Conservation (phyloP, 2,797 vertebrate species). For the Poeciliopsis turneri region DNA sequence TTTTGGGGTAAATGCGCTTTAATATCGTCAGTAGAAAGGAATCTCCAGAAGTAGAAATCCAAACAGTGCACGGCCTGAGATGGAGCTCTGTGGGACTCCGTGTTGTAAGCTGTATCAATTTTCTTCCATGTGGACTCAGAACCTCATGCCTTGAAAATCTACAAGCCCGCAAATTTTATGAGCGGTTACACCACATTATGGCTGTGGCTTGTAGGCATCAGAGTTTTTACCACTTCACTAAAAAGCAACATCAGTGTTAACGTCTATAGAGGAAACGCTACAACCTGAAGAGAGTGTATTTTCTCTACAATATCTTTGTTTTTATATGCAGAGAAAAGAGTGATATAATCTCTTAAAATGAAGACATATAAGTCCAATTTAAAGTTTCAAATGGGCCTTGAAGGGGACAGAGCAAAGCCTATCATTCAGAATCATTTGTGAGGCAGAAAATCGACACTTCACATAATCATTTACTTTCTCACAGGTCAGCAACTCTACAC, state of each 20-base stretch:
- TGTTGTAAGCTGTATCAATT: background rate
- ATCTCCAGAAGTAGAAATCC: background rate
- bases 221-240: background rate
- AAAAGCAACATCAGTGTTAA: background rate
- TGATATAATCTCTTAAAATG: background rate
- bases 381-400: background rate
- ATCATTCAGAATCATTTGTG: background rate
- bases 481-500: background rate
- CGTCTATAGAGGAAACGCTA: background rate
- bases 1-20: background rate
- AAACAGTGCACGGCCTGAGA: background rate
- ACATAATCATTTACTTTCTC: background rate
- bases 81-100: background rate
- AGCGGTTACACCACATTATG: background rate
- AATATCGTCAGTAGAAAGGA: background rate
- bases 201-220: background rate
- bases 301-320: background rate
- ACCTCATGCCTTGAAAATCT: background rate
- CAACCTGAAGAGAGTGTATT: background rate
- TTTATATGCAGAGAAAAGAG: background rate
- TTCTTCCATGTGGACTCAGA: background rate
- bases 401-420: background rate
- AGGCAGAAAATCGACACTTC: background rate
- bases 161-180: background rate
- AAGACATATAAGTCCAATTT: background rate